These are phyloP conservation scores for Sphecodes monilicornis DNA, from an alignment of 2,888 invertebrate genomes.

Conservation along the genomic window DNA sequence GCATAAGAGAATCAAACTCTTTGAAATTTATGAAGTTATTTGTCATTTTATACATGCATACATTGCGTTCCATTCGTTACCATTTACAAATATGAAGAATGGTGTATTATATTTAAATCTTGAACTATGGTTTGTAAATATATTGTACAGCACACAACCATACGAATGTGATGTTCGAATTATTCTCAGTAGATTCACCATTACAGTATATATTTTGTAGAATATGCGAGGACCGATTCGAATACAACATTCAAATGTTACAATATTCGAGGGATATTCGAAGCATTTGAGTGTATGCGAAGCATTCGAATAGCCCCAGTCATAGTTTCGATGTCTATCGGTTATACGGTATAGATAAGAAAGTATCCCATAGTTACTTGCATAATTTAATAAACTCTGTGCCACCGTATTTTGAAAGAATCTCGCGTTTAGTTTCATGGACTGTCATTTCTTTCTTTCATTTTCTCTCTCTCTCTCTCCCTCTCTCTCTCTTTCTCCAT, in stretches of 20 bases:
- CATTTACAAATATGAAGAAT: neutral
- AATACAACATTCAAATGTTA: constrained; percentile 2
- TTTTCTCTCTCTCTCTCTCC: neutral
- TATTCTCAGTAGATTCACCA: neutral
- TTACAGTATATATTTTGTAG: neutral
- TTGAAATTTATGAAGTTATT: neutral
- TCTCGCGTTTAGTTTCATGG: constrained; percentile 15
- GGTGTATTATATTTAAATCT: neutral
- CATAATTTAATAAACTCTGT: constrained; percentile 3
- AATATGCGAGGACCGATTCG: neutral
- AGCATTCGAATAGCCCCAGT: constrained; percentile 10
- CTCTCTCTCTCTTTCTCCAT: neutral
- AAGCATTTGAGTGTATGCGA: neutral
- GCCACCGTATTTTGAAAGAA: constrained; percentile 8
- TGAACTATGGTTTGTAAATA: neutral
- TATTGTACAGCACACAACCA: neutral
- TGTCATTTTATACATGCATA: neutral
- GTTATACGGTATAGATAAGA: constrained; percentile 30
- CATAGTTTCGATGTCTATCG: constrained; percentile 4
- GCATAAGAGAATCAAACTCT: neutral
- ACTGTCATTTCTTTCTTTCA: constrained; percentile 18
- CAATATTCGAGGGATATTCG: constrained; percentile 1
- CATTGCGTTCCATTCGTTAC: neutral
- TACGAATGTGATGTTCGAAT: constrained; percentile 2
- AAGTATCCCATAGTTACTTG: neutral